These are phyloP conservation scores for Nesogale talazaci DNA, from an alignment of 2,113 vertebrate genomes.

Conservation along the genomic window DNA sequence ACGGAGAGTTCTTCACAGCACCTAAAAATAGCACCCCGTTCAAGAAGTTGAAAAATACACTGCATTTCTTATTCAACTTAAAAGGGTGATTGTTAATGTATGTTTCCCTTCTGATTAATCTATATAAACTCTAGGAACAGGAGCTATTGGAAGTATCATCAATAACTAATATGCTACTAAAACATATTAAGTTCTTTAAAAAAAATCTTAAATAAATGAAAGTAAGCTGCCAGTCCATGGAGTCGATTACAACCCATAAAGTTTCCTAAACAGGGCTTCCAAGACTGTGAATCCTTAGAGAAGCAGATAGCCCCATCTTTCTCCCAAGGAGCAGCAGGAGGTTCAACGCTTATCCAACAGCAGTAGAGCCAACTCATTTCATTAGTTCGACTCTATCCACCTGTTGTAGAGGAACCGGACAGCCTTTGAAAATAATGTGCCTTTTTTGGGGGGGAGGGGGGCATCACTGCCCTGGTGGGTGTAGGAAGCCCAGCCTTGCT, in stretches of 20 bases:
- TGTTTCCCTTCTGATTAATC: slow-evolving; percentile 29
- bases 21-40: background rate
- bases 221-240: too few species aligned
- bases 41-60: background rate
- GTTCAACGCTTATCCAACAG: too few species aligned
- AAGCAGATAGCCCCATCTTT: too few species aligned
- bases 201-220: too few species aligned
- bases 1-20: slow-evolving; percentile 4
- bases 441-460: too few species aligned
- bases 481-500: too few species aligned
- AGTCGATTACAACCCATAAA: too few species aligned
- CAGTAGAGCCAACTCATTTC: slow-evolving; percentile 40
- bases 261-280: too few species aligned
- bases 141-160: background rate
- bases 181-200: background rate
- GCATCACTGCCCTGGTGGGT: too few species aligned
- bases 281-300: too few species aligned
- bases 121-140: background rate
- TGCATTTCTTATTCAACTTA: slow-evolving; percentile 13
- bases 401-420: background rate
- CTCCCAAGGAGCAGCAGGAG: too few species aligned
- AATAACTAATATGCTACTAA: background rate
- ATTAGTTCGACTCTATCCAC: background rate
- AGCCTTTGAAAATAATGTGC: background rate
- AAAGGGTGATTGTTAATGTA: background rate